Conservation (phyloP, 2,888 invertebrate genomes). For the Brachypalpus laphriformis region DNA sequence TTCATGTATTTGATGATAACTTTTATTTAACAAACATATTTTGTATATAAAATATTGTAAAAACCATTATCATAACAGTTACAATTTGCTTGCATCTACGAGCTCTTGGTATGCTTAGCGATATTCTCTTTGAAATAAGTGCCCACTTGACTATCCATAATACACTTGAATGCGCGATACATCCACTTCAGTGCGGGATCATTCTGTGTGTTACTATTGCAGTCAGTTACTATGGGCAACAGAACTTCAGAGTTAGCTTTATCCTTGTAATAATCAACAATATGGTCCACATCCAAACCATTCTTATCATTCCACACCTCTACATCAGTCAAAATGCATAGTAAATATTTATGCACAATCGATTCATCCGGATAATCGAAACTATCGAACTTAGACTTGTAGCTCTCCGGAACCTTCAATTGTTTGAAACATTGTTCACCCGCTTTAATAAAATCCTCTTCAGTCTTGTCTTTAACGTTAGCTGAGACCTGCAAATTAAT, state of each 20-base stretch:
- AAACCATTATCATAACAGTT: background rate
- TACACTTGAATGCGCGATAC: constrained; percentile 74
- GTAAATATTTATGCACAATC: constrained; percentile 74
- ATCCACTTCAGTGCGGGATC: constrained; percentile 74
- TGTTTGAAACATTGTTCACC: constrained; percentile 55
- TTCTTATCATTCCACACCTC: constrained; percentile 75
- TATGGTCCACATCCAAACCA: constrained; percentile 75
- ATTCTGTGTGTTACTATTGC: constrained; percentile 75
- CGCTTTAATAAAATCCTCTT: constrained; percentile 65
- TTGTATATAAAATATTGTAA: too few species aligned
- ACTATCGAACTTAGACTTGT: constrained; percentile 31
- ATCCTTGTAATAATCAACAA: constrained; percentile 74
- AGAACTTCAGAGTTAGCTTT: constrained; percentile 74
- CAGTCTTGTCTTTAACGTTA: constrained; percentile 30
- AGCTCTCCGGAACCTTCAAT: constrained; percentile 47
- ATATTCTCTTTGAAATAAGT: constrained; percentile 75
- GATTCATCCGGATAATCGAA: constrained; percentile 76
- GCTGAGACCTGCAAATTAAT: background rate
- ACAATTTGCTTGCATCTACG: background rate
- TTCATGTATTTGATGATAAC: background rate
- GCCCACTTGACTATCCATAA: constrained; percentile 75
- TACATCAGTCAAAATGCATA: constrained; percentile 74
- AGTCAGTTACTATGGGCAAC: constrained; percentile 75
- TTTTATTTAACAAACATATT: background rate
- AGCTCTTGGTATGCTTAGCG: constrained; percentile 17